Evolutionary conservation across 2,113 vertebrate genomes (phyloP), one percentile per base, ranked within the genome.

Genomic region (Penelope pileata): DNA sequence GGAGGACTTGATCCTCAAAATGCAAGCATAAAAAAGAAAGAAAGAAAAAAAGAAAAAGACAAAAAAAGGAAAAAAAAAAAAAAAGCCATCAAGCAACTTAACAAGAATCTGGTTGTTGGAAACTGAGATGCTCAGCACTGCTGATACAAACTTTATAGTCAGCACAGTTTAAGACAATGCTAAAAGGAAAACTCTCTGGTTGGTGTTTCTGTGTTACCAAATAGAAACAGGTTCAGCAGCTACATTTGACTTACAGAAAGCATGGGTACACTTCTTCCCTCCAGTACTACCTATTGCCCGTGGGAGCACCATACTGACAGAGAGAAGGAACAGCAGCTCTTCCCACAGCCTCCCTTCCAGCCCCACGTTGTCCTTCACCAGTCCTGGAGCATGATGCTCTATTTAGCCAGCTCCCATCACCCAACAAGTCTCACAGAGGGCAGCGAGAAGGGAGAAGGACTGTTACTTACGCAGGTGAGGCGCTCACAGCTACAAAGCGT

Each of bases 321-420:
- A 83, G 11, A 3, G 14, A 66, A 66, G 4, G 1, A 36, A 18
- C 36, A 67, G 34, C 56, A 92, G 13, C 27, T 74, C 69, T 66
- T 80, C 76, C 51, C 66, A 36, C 42, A 78, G 79, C 59, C 67
- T 60, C 34, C 70, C 53, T 36, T 62, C 47, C 43, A 79, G 86
- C 50, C 43, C 70, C 7, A 4, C 0, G 2, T 12, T 1, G 0
- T 11, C 43, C 48, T 59, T 7, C 19, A 66, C 70, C 70, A 54
- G 2, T 2, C 38, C 64, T 6, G 29, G 58, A 90, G 83, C 47
- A 5, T 0, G 1, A 67, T 8, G 63, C 34, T 81, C 64, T 30
- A 34, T 48, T 74, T 43, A 1, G 1, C 36, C 76, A 60, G 38
- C 36, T 72, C 27, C 63, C 83, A 75, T 81, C 54, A 81, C 7